A percentile compares a stretch with the other conserved stretches of the same genome.
Conservation (phyloP, 2,797 vertebrate species). For the Chiloscyllium punctatum region DNA sequence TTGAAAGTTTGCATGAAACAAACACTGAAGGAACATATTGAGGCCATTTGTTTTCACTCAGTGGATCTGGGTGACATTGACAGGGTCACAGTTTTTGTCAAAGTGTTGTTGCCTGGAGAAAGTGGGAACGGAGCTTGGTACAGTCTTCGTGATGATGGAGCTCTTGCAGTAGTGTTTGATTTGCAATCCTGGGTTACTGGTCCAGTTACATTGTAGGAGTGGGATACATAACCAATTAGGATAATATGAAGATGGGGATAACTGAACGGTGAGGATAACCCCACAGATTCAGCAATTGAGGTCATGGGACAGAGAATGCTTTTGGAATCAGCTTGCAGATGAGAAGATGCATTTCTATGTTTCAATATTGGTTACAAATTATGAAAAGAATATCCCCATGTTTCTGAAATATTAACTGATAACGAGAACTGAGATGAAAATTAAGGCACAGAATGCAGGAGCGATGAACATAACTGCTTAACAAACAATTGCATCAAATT, state of each 20-base stretch:
- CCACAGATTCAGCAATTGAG: background rate
- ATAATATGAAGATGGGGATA: background rate
- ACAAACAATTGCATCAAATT: background rate
- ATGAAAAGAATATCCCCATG: background rate
- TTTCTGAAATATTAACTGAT: background rate
- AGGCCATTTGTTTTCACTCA: background rate
- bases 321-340: background rate
- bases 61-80: background rate
- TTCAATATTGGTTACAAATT: background rate
- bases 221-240: background rate
- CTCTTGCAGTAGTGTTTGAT: background rate
- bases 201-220: background rate
- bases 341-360: background rate
- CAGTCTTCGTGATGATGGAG: background rate
- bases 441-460: background rate
- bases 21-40: background rate
- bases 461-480: background rate
- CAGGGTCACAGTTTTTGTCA: background rate
- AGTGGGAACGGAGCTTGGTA: background rate
- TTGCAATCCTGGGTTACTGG: background rate
- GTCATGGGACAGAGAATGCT: background rate
- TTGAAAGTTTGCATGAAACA: background rate
- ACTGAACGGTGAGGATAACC: background rate
- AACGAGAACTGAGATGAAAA: background rate
- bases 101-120: background rate